These are phyloP conservation scores for Coracopsis vasa DNA, from an alignment of 2,113 vertebrate genomes.

Conservation along the genomic window DNA sequence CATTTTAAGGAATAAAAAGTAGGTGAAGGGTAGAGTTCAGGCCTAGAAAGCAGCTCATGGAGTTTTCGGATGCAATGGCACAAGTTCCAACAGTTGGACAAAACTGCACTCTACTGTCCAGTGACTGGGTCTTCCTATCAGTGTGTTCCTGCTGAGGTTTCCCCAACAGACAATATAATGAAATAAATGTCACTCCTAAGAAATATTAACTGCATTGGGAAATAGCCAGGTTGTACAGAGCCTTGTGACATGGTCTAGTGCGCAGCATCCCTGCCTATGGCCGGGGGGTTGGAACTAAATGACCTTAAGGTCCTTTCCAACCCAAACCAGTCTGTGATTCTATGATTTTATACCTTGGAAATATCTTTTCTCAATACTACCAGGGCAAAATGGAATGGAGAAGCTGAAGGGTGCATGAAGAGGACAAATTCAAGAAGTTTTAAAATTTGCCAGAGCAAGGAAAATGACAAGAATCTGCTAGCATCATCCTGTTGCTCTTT, in stretches of 20 bases:
- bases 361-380: not conserved
- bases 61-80: not conserved
- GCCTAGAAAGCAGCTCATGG: not conserved
- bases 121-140: not conserved
- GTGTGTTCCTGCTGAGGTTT: not conserved
- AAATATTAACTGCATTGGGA: not conserved
- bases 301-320: not conserved
- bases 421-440: not conserved
- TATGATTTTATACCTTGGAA: not conserved
- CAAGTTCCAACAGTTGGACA: not conserved
- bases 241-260: not conserved
- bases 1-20: not conserved
- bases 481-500: not conserved
- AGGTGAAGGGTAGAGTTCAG: not conserved
- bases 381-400: not conserved
- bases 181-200: not conserved
- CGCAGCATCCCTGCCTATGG: not conserved
- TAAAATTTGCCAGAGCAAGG: not conserved
- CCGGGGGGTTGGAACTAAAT: not conserved
- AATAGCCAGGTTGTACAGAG: not conserved
- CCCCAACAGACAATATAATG: not conserved
- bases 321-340: not conserved
- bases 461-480: not conserved
- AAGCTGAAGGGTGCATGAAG: not conserved
- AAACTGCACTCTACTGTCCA: not conserved